A percentile compares a stretch with the other conserved stretches of the same genome.
phyloP scores from a whole-genome alignment of 2,797 vertebrate species.

The Rhinatrema bivittatum region DNA sequence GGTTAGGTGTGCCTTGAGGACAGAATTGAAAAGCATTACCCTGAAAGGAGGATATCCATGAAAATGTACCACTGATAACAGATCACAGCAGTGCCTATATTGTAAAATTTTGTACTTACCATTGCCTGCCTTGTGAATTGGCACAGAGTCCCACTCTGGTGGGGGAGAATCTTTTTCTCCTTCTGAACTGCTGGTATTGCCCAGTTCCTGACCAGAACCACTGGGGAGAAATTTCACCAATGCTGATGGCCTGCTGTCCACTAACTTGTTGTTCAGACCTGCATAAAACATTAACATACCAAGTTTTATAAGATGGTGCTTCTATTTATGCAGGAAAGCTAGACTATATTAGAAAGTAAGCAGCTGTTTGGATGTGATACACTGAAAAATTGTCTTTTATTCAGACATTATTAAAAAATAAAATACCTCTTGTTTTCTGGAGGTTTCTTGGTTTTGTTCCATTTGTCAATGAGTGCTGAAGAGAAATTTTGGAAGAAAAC shows the following conservation, averaged over 20 bases:
- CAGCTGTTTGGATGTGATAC: too few species aligned
- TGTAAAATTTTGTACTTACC: slow-evolving; percentile 60
- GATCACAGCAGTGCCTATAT: background rate
- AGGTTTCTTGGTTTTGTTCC: slow-evolving; percentile 71
- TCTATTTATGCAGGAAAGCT: background rate
- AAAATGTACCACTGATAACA: background rate
- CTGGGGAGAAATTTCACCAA: slow-evolving; percentile 71
- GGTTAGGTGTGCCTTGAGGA: too few species aligned
- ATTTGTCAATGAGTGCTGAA: slow-evolving; percentile 51
- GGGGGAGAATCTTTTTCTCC: slow-evolving; percentile 90
- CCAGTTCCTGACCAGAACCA: slow-evolving; percentile 70
- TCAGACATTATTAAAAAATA: background rate
- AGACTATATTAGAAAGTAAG: background rate
- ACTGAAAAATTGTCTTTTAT: background rate
- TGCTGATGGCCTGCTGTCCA: slow-evolving; percentile 71
- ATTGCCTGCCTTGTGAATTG: slow-evolving; percentile 69
- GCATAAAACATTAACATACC: slow-evolving; percentile 24
- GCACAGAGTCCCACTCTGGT: slow-evolving; percentile 89
- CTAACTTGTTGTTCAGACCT: slow-evolving; percentile 63
- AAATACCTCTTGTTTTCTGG: slow-evolving; percentile 76
- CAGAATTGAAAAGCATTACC: too few species aligned
- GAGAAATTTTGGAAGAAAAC: slow-evolving; percentile 72
- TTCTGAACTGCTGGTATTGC: slow-evolving; percentile 92
- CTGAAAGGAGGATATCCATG: too few species aligned
- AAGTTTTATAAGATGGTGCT: slow-evolving; percentile 2